Percentiles rank a stretch among this genome's conserved stretches.
Evolutionary conservation across 2,888 invertebrate species (phyloP).

Genomic region (Coelinius sp.): DNA sequence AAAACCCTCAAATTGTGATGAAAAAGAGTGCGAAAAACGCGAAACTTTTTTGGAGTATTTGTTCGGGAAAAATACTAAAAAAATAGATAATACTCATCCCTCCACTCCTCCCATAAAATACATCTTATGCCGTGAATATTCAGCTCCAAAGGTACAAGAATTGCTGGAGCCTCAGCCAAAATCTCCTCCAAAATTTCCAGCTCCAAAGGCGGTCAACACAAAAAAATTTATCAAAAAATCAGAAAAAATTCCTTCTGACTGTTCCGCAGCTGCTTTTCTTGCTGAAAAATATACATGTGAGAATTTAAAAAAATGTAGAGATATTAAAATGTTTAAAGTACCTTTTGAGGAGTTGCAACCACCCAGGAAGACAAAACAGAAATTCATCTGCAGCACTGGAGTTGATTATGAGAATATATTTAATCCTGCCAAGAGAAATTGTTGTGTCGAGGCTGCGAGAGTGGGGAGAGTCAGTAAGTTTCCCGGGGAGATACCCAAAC

Average conservation of each 20-base stretch:
- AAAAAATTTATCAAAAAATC: slow-evolving; percentile 36
- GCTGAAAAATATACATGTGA: slow-evolving; percentile 15
- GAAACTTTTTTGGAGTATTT: slow-evolving; percentile 45
- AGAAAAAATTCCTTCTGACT: background rate
- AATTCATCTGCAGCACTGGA: slow-evolving; percentile 44
- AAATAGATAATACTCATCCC: background rate
- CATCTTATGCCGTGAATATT: slow-evolving; percentile 18
- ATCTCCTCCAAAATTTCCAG: slow-evolving; percentile 43
- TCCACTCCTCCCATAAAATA: background rate
- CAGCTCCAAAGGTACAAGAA: background rate
- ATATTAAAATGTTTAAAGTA: slow-evolving; percentile 31
- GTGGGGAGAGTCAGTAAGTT: background rate
- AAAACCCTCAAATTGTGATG: slow-evolving; percentile 31
- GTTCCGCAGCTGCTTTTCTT: slow-evolving; percentile 25
- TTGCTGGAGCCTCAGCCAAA: slow-evolving; percentile 42
- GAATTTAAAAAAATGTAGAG: slow-evolving; percentile 36
- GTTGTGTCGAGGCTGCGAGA: background rate
- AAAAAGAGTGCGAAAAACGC: background rate
- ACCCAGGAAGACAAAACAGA: slow-evolving; percentile 20
- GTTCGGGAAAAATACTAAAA: slow-evolving; percentile 38
- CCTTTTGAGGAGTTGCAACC: slow-evolving; percentile 52
- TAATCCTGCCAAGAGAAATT: slow-evolving; percentile 25
- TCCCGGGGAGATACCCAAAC: background rate
- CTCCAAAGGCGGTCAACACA: slow-evolving; percentile 47
- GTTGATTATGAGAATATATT: slow-evolving; percentile 31